phyloP scores from a whole-genome alignment of 2,888 invertebrate species.

The Sepiola atlantica region DNA sequence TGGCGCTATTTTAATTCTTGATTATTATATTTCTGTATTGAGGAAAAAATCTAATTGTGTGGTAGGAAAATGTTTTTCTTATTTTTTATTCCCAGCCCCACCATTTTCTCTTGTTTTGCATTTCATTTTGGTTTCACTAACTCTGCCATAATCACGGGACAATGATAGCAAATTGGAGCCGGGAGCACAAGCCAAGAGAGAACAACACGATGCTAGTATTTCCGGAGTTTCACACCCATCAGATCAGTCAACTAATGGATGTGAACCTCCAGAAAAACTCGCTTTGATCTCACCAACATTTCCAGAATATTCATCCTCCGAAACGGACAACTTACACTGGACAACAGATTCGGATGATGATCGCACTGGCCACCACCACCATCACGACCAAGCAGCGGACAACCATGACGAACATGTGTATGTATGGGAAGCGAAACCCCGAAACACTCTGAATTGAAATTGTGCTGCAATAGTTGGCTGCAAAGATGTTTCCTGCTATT shows the following conservation, averaged over 20 bases:
- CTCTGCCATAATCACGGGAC: neutral
- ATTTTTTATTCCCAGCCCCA: neutral
- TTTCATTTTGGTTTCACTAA: neutral
- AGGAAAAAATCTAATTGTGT: too few species aligned
- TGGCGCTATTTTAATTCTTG: too few species aligned
- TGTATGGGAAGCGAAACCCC: neutral
- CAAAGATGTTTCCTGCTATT: slow-evolving; percentile 32
- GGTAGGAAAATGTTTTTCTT: neutral
- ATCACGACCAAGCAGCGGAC: neutral
- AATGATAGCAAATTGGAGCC: neutral
- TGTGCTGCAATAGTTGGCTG: neutral
- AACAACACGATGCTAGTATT: neutral
- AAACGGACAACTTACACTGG: neutral
- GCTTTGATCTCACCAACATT: neutral
- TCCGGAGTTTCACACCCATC: slow-evolving; percentile 32
- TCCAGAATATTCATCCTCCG: neutral
- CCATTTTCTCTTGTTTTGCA: neutral
- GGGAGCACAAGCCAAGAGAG: neutral
- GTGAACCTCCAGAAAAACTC: slow-evolving; percentile 32
- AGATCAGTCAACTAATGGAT: slow-evolving; percentile 21
- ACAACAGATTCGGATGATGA: neutral
- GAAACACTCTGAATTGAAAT: slow-evolving; percentile 3
- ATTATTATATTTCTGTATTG: too few species aligned
- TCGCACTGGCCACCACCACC: neutral
- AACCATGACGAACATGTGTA: neutral